A percentile compares a stretch with the other conserved stretches of the same genome.
phyloP scores from a whole-genome alignment of 1,140 invertebrate genomes.

The Caenorhabditis elegans region WBcel235 BX284605.5:2807001-2807500 shows the following conservation, averaged over 20 bases:
- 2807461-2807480: no score
- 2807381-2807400: constrained; percentile 62
- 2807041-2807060: constrained; percentile 65
- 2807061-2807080: constrained; percentile 64
- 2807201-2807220: no score
- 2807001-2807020: constrained; percentile 65
- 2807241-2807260: neutral
- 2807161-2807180: neutral
- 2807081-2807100: constrained; percentile 63
- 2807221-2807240: no score
- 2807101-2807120: constrained; percentile 55
- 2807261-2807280: constrained; percentile 64
- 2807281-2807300: constrained; percentile 64
- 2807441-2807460: no score
- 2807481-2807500: no score
- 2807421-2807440: no score
- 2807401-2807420: neutral
- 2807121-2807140: constrained; percentile 54
- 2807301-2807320: constrained; percentile 59
- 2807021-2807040: constrained; percentile 65
- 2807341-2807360: constrained; percentile 61
- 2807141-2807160: constrained; percentile 54
- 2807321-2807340: constrained; percentile 56
- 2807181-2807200: neutral
- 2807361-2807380: constrained; percentile 64